A percentile compares a stretch with the other conserved stretches of the same genome.
Evolutionary conservation across 2,797 vertebrate genomes (phyloP).

Genomic region (Gymnoscopelus microlampas): DNA sequence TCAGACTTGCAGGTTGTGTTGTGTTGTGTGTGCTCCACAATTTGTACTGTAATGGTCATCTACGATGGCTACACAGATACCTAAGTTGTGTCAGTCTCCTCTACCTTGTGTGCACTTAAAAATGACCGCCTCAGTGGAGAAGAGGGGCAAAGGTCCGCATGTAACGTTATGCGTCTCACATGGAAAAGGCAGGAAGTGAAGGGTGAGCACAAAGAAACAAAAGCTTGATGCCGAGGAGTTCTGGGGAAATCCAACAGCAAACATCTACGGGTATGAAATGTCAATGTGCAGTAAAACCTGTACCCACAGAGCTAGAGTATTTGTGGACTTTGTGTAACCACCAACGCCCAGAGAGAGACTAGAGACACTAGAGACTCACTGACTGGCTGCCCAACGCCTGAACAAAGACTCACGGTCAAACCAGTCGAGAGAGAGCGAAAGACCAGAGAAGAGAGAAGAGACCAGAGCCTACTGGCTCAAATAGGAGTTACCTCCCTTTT

Average conservation of each 20-base stretch:
- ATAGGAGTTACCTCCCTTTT: slow-evolving; percentile 20
- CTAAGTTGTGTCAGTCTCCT: slow-evolving; percentile 32
- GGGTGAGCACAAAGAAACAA: slow-evolving; percentile 35
- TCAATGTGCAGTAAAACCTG: slow-evolving; percentile 72
- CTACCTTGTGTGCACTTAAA: slow-evolving; percentile 54
- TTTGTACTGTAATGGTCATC: slow-evolving; percentile 53
- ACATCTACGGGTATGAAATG: slow-evolving; percentile 56
- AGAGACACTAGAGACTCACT: slow-evolving; percentile 11
- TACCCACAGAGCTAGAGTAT: slow-evolving; percentile 71
- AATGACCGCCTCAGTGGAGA: slow-evolving; percentile 27
- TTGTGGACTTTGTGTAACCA: slow-evolving; percentile 40
- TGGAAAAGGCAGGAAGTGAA: slow-evolving; percentile 22
- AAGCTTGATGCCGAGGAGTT: slow-evolving; percentile 38
- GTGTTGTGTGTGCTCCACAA: slow-evolving; percentile 31
- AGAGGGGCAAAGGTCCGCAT: slow-evolving; percentile 16
- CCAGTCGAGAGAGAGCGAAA: slow-evolving; percentile 13
- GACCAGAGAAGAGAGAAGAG: slow-evolving; percentile 29
- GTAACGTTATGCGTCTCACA: slow-evolving; percentile 13
- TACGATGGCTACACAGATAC: slow-evolving; percentile 46
- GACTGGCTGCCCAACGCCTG: slow-evolving; percentile 4
- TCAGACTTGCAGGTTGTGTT: slow-evolving; percentile 14
- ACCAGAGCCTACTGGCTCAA: slow-evolving; percentile 23
- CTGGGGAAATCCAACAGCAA: slow-evolving; percentile 67
- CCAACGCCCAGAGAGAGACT: slow-evolving; percentile 65
- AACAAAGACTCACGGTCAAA: slow-evolving; percentile 2